Evolutionary conservation across 2,113 vertebrate species (phyloP).

Genomic region (Labeo catla): DNA sequence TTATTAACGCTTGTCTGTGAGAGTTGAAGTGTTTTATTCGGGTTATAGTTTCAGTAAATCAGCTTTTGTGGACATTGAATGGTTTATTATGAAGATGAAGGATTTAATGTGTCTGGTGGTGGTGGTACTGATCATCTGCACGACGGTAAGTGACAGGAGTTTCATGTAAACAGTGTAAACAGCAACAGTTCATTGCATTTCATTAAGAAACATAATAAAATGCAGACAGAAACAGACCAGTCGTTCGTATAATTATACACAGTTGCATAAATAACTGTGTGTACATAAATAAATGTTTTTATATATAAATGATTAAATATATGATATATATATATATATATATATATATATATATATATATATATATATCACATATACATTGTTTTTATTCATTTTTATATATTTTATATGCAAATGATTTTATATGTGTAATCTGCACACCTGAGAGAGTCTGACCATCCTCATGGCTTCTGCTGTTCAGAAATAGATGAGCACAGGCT

Average conservation of each 20-base stretch:
- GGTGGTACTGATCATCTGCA: conserved; percentile 60
- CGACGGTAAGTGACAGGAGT: conserved; percentile 67
- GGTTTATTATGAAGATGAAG: conserved; percentile 65
- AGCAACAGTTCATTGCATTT: background rate
- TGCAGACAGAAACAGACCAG: too few species aligned
- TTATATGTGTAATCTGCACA: background rate
- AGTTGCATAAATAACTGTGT: too few species aligned
- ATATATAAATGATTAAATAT: too few species aligned
- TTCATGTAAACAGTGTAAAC: background rate
- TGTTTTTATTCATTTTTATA: too few species aligned
- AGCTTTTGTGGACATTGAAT: background rate
- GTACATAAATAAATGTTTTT: too few species aligned
- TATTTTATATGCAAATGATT: too few species aligned
- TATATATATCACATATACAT: too few species aligned
- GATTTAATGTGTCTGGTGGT: conserved; percentile 64
- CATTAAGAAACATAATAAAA: too few species aligned
- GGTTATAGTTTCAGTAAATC: background rate
- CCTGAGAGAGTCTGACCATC: background rate
- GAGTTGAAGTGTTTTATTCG: background rate
- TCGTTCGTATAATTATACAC: too few species aligned
- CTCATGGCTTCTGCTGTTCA: background rate
- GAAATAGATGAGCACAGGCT: conserved; percentile 5
- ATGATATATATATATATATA: too few species aligned
- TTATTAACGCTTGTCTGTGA: background rate
- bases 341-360: too few species aligned